Evolutionary conservation across 2,113 vertebrate genomes (phyloP).

Genomic region (Antechinus stuartii): DNA sequence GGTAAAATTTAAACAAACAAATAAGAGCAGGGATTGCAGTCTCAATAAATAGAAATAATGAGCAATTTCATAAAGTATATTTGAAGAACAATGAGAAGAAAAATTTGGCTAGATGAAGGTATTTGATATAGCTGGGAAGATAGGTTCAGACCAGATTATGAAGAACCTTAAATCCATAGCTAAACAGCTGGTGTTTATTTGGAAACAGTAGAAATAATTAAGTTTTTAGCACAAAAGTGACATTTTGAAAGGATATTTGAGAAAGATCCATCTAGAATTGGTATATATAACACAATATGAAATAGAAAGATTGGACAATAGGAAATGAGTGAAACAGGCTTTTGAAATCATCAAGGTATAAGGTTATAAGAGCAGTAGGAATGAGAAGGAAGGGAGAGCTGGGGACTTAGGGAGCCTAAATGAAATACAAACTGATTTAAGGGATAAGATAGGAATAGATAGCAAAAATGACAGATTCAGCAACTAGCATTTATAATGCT

Average conservation of each 20-base stretch:
- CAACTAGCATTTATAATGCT: neutral
- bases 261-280: neutral
- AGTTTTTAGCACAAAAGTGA: neutral
- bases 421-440: neutral
- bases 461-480: neutral
- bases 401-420: neutral
- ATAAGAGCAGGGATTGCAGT: neutral
- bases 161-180: neutral
- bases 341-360: neutral
- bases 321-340: neutral
- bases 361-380: neutral
- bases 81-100: neutral
- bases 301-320: neutral
- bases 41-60: neutral
- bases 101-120: neutral
- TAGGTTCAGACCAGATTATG: neutral
- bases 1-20: neutral
- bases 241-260: neutral
- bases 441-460: neutral
- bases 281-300: neutral
- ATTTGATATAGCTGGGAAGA: neutral
- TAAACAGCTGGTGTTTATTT: neutral
- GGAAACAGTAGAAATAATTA: neutral
- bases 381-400: neutral
- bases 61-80: neutral